Evolutionary conservation across 1,140 invertebrate genomes (phyloP).

Genomic region (Drosophila nannoptera): DNA sequence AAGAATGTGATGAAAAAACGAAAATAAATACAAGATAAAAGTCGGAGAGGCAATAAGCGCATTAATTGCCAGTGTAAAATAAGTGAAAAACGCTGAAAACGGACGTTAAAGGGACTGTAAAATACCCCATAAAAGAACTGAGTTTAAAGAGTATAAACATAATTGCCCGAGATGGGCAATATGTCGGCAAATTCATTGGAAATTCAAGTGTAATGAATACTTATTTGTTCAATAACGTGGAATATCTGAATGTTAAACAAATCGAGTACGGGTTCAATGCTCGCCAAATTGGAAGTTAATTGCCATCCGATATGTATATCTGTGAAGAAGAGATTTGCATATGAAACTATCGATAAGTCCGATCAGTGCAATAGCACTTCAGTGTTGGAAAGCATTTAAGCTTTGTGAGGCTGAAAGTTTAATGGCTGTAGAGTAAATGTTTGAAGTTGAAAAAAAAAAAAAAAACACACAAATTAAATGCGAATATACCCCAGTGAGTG

Average conservation of each 20-base stretch:
- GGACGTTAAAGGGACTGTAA: too few relatives aligned
- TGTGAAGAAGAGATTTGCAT: background rate
- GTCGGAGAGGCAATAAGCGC: conserved; percentile 63
- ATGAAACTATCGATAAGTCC: background rate
- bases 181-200: too few relatives aligned
- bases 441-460: background rate
- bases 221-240: too few relatives aligned
- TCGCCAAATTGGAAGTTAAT: too few relatives aligned
- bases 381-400: background rate
- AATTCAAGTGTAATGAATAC: too few relatives aligned
- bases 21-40: conserved; percentile 61
- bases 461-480: background rate
- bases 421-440: background rate
- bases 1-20: conserved; percentile 28
- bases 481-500: background rate
- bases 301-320: too few relatives aligned
- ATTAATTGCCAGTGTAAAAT: conserved; percentile 59
- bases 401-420: too few relatives aligned
- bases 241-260: too few relatives aligned
- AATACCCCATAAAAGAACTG: background rate
- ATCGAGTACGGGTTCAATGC: background rate
- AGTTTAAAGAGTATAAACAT: background rate
- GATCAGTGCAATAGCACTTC: background rate
- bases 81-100: conserved; percentile 1
- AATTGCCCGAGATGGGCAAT: background rate